Conservation (phyloP, 2,797 vertebrate genomes). For the Pipistrellus pipistrellus region DNA sequence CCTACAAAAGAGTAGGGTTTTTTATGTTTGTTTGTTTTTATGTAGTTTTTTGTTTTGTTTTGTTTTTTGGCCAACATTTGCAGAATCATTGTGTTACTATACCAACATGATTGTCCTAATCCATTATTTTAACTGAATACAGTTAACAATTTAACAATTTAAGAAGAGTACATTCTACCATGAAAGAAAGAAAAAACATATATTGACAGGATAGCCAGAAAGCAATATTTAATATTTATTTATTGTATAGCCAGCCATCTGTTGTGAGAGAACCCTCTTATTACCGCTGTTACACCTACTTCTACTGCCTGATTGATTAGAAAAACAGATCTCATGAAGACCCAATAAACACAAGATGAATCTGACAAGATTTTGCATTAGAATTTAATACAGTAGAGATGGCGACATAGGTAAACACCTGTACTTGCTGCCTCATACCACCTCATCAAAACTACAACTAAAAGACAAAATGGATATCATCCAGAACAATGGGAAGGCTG, state of each 20-base stretch:
- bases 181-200: neutral
- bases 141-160: neutral
- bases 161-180: neutral
- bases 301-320: neutral
- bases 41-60: neutral
- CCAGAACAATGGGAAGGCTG: too few species aligned
- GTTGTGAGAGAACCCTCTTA: neutral
- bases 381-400: neutral
- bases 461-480: too few species aligned
- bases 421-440: too few species aligned
- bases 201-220: neutral
- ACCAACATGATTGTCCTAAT: neutral
- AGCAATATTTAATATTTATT: neutral
- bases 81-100: neutral
- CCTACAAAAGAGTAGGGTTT: neutral
- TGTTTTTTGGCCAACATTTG: neutral
- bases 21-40: neutral
- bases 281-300: neutral
- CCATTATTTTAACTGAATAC: neutral
- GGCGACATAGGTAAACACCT: too few species aligned
- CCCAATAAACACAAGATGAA: neutral
- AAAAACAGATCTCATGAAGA: slow-evolving; percentile 17
- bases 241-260: neutral
- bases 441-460: too few species aligned
- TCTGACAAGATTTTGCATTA: neutral